Evolutionary conservation across 2,113 vertebrate species (phyloP).

Genomic region (Poecilia latipinna): DNA sequence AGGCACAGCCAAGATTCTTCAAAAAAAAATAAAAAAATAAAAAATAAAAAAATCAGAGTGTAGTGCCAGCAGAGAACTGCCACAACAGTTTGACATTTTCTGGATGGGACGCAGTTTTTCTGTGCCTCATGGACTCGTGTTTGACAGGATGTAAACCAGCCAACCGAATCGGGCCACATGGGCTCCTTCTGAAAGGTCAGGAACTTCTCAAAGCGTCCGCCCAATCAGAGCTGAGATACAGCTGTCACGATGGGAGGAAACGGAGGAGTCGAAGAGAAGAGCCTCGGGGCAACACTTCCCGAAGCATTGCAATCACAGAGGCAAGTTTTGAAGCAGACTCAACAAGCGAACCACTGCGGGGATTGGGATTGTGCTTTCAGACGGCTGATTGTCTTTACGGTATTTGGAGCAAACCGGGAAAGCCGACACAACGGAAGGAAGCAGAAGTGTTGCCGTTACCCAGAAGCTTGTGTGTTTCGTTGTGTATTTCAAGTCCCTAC

Average conservation of each 20-base stretch:
- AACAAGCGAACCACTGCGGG: constrained; percentile 19
- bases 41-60: constrained; percentile 21
- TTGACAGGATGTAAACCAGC: constrained; percentile 75
- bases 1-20: constrained; percentile 61
- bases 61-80: constrained; percentile 56
- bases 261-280: constrained; percentile 16
- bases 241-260: constrained; percentile 56
- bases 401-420: no score
- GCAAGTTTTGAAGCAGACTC: constrained; percentile 54
- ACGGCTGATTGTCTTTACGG: not conserved
- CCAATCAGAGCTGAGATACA: constrained; percentile 65
- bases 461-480: no score
- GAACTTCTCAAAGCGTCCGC: constrained; percentile 46
- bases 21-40: constrained; percentile 31
- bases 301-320: constrained; percentile 55
- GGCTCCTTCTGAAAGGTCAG: constrained; percentile 70
- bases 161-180: constrained; percentile 69
- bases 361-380: constrained; percentile 19
- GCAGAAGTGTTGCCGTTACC: no score
- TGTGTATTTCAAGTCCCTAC: no score
- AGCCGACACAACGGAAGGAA: no score
- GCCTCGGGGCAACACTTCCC: constrained; percentile 47
- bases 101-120: constrained; percentile 50
- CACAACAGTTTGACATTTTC: constrained; percentile 67
- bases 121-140: constrained; percentile 65